These are phyloP conservation scores for Charanyca ferruginea DNA, from an alignment of 2,888 invertebrate species.

Conservation along the genomic window DNA sequence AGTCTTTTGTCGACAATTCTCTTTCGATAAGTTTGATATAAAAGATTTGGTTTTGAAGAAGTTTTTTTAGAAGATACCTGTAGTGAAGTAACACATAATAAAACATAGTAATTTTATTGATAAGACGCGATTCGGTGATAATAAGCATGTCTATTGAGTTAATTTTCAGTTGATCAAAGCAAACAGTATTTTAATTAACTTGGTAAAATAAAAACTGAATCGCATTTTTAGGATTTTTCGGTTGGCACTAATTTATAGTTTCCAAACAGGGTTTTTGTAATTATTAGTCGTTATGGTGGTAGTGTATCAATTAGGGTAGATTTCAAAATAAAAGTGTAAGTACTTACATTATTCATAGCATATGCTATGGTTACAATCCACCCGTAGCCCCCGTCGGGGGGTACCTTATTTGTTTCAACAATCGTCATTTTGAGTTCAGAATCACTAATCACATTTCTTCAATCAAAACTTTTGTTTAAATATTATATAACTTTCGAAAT, in stretches of 20 bases:
- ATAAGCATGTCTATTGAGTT: constrained; percentile 1
- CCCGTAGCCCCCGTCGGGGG: constrained; percentile 93
- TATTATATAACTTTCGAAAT: constrained; percentile 54
- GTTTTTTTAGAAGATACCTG: background rate
- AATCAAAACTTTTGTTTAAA: constrained; percentile 32
- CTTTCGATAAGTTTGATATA: background rate
- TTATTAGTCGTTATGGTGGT: background rate
- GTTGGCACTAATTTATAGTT: background rate
- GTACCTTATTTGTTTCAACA: constrained; percentile 80
- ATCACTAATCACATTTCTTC: constrained; percentile 69
- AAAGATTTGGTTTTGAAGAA: background rate
- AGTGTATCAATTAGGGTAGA: background rate
- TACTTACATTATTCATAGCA: constrained; percentile 92
- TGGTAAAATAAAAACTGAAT: background rate
- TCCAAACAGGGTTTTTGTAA: background rate
- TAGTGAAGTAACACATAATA: constrained; percentile 6
- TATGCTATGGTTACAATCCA: constrained; percentile 92
- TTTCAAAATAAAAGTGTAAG: constrained; percentile 1
- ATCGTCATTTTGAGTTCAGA: constrained; percentile 74
- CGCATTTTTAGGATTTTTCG: background rate
- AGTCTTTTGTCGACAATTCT: background rate
- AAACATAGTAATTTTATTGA: constrained; percentile 37
- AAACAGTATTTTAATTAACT: background rate
- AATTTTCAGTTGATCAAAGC: constrained; percentile 20
- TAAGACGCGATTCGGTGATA: constrained; percentile 23